A percentile compares a stretch with the other conserved stretches of the same genome.
These are phyloP conservation scores for Corticium candelabrum DNA, from an alignment of 37 sponge, comb jelly and placozoan genomes.

Conservation along the genomic window DNA sequence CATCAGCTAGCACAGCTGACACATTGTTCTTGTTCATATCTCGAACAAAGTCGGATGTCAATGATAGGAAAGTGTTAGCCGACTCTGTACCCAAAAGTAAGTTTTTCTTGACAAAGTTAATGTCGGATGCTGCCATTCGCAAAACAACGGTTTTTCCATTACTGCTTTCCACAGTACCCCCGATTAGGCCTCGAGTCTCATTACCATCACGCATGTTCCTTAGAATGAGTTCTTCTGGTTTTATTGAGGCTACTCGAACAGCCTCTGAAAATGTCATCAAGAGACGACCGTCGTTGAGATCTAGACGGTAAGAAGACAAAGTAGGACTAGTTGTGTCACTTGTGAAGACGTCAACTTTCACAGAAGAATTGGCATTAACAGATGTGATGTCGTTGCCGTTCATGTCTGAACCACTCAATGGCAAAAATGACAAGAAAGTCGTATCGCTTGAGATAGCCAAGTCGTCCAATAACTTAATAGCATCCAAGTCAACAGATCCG, in stretches of 20 bases:
- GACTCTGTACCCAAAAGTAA: slow-evolving; percentile 27
- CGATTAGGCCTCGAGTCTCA: slow-evolving; percentile 10
- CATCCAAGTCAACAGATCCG: background rate
- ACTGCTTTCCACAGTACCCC: slow-evolving; percentile 27
- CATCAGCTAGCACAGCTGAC: slow-evolving; percentile 8
- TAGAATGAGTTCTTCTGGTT: slow-evolving; percentile 22
- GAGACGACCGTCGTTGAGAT: slow-evolving; percentile 50
- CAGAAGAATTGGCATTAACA: slow-evolving; percentile 35
- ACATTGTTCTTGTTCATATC: slow-evolving; percentile 48
- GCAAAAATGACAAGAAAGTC: slow-evolving; percentile 21
- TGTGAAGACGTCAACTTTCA: slow-evolving; percentile 27
- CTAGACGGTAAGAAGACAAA: slow-evolving; percentile 32
- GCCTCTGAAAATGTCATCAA: slow-evolving; percentile 65
- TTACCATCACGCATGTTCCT: background rate
- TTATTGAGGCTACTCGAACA: slow-evolving; percentile 42
- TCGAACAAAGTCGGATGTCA: slow-evolving; percentile 6
- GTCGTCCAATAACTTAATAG: background rate
- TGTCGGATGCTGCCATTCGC: slow-evolving; percentile 19
- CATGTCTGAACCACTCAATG: slow-evolving; percentile 55
- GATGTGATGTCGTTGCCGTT: slow-evolving; percentile 42
- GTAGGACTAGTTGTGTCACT: slow-evolving; percentile 52
- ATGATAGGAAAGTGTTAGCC: background rate
- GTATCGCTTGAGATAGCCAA: slow-evolving; percentile 8
- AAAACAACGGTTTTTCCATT: slow-evolving; percentile 15
- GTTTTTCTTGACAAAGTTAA: slow-evolving; percentile 69